Percentiles rank a stretch among this genome's conserved stretches.
Evolutionary conservation across 2,888 invertebrate species (phyloP).

Genomic region (Lobophora halterata): DNA sequence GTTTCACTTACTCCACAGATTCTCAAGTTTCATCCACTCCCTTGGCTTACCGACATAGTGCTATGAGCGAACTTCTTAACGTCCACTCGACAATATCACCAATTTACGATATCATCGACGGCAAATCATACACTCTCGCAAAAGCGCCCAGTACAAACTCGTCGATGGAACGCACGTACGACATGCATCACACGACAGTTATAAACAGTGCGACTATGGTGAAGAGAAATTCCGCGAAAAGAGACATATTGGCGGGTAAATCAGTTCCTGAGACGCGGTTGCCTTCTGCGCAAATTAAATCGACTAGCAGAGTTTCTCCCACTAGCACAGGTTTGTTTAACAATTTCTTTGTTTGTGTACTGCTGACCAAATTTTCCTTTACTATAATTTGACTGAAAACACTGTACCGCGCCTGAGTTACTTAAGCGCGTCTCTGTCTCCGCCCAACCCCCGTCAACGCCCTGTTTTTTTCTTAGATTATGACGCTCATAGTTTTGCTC

Average conservation of each 20-base stretch:
- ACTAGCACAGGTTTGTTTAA: constrained; percentile 44
- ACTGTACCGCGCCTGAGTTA: too few relatives aligned
- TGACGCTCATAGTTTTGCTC: too few relatives aligned
- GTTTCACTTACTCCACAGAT: constrained; percentile 49
- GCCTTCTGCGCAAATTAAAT: constrained; percentile 36
- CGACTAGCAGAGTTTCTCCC: constrained; percentile 40
- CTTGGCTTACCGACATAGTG: constrained; percentile 43
- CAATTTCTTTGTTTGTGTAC: constrained; percentile 1
- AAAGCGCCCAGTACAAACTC: constrained; percentile 38
- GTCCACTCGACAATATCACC: constrained; percentile 70
- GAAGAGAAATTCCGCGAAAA: constrained; percentile 52
- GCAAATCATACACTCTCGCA: constrained; percentile 57
- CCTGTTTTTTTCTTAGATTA: too few relatives aligned
- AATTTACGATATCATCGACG: constrained; percentile 62
- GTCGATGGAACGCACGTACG: constrained; percentile 47
- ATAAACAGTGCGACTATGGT: constrained; percentile 63
- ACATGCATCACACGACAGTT: constrained; percentile 52
- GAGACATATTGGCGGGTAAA: constrained; percentile 57
- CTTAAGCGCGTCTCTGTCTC: too few relatives aligned
- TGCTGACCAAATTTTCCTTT: too few relatives aligned
- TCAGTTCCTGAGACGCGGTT: constrained; percentile 52
- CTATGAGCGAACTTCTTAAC: constrained; percentile 53
- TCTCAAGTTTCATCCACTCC: constrained; percentile 68
- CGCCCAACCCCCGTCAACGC: too few relatives aligned
- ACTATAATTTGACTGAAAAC: too few relatives aligned